phyloP scores from a whole-genome alignment of 2,888 invertebrate genomes.

The Ctena decussata region DNA sequence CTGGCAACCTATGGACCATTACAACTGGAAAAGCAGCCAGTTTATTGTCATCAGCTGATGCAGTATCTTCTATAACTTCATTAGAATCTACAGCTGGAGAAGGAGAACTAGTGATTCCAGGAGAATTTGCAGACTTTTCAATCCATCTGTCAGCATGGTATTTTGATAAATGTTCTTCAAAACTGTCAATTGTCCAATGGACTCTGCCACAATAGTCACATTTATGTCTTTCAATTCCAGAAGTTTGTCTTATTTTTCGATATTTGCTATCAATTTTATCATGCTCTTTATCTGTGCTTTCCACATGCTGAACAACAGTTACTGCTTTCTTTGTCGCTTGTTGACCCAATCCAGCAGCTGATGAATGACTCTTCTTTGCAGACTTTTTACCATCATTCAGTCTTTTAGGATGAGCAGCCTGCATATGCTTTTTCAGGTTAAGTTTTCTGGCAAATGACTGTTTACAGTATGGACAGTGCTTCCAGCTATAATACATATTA shows the following conservation, averaged over 20 bases:
- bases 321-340: not conserved
- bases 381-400: not conserved
- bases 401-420: not conserved
- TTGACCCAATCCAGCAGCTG: not conserved
- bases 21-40: not conserved
- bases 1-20: not conserved
- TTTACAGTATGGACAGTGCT: not conserved
- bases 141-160: not conserved
- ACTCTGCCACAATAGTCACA: constrained; percentile 4
- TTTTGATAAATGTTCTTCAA: constrained; percentile 1
- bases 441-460: not conserved
- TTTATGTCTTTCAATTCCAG: not conserved
- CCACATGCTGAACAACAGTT: not conserved
- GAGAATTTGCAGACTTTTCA: not conserved
- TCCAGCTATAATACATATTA: not conserved
- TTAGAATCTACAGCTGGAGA: not conserved
- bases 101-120: not conserved
- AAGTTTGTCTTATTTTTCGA: not conserved
- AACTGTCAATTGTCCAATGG: not conserved
- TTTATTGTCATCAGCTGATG: not conserved
- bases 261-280: not conserved
- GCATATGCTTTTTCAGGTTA: not conserved
- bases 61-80: not conserved
- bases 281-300: not conserved
- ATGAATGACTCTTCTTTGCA: not conserved